These are phyloP conservation scores for Pelusios castaneus DNA, from an alignment of 2,113 vertebrate species.

Conservation along the genomic window DNA sequence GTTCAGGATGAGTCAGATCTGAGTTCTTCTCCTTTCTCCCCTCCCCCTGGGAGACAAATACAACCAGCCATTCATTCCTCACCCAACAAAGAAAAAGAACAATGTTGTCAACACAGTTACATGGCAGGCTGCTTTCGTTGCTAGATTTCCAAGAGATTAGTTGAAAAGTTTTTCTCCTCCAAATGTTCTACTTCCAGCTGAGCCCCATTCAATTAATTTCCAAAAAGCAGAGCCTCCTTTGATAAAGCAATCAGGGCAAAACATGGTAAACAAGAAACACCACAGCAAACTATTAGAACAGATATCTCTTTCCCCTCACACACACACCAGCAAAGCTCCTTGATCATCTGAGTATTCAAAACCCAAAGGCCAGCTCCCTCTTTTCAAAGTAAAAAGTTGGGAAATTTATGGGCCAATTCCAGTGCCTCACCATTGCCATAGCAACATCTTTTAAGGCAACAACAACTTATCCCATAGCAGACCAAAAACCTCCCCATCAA, in stretches of 20 bases:
- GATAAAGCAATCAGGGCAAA: slow-evolving; percentile 69
- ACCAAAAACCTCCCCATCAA: not conserved
- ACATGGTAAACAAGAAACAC: slow-evolving; percentile 56
- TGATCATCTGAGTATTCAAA: not conserved
- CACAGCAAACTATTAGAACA: slow-evolving; percentile 33
- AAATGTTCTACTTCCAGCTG: slow-evolving; percentile 14
- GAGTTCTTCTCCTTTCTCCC: not conserved
- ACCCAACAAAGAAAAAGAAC: slow-evolving; percentile 72
- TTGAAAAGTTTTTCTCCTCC: not conserved
- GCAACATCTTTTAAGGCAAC: not conserved
- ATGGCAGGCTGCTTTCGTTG: slow-evolving; percentile 65
- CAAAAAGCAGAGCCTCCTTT: slow-evolving; percentile 31
- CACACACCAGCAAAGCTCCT: not conserved
- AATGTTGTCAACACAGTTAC: slow-evolving; percentile 77
- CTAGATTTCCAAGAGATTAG: slow-evolving; percentile 47
- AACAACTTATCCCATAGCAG: not conserved
- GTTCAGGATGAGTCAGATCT: not conserved
- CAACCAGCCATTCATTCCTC: slow-evolving; percentile 66
- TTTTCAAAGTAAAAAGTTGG: not conserved
- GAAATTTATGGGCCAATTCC: not conserved
- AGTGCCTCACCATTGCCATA: not conserved
- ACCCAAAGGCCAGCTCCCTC: not conserved
- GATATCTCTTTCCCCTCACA: not conserved
- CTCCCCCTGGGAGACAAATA: slow-evolving; percentile 15
- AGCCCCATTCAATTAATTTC: slow-evolving; percentile 47